phyloP scores from a whole-genome alignment of 2,113 vertebrate species.

The Trinectes maculatus region DNA sequence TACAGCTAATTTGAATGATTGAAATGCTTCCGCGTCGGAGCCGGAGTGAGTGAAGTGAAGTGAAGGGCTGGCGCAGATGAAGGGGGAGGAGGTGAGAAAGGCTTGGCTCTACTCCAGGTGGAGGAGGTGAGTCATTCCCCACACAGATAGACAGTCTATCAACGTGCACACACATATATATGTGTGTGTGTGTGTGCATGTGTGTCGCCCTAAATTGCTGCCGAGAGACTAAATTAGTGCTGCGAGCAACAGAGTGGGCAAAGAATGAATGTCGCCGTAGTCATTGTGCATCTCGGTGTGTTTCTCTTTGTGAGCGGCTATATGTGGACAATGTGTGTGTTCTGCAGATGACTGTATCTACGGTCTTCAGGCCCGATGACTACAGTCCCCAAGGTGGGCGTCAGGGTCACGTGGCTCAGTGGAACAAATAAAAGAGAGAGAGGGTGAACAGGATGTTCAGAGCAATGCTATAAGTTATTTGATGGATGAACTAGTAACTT shows the following conservation, averaged over 20 bases:
- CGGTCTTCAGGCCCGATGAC: slow-evolving; percentile 28
- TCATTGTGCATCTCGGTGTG: slow-evolving; percentile 16
- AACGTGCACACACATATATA: slow-evolving; percentile 14
- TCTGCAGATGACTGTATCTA: slow-evolving; percentile 27
- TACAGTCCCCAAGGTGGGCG: slow-evolving; percentile 26
- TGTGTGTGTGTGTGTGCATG: slow-evolving; percentile 22
- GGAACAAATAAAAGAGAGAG: slow-evolving; percentile 8
- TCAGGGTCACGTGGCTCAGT: slow-evolving; percentile 14
- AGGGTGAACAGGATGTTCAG: slow-evolving; percentile 5
- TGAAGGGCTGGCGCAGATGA: slow-evolving; percentile 75
- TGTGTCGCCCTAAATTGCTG: slow-evolving; percentile 38
- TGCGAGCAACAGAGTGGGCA: slow-evolving; percentile 26
- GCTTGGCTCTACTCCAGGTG: slow-evolving; percentile 76
- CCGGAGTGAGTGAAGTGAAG: slow-evolving; percentile 73
- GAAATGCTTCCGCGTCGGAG: slow-evolving; percentile 74
- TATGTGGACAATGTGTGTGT: slow-evolving; percentile 25
- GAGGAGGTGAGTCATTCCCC: slow-evolving; percentile 76
- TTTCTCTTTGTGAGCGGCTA: slow-evolving; percentile 14
- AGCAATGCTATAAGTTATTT: neutral
- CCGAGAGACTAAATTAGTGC: slow-evolving; percentile 45
- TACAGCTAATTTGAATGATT: slow-evolving; percentile 79
- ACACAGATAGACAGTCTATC: slow-evolving; percentile 62
- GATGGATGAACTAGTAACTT: neutral
- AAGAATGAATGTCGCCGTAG: slow-evolving; percentile 38
- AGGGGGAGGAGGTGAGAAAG: slow-evolving; percentile 72